phyloP scores from a whole-genome alignment of 30 jellyfish, hydroid and myxozoan genomes.

The Catostylus mosaicus region DNA sequence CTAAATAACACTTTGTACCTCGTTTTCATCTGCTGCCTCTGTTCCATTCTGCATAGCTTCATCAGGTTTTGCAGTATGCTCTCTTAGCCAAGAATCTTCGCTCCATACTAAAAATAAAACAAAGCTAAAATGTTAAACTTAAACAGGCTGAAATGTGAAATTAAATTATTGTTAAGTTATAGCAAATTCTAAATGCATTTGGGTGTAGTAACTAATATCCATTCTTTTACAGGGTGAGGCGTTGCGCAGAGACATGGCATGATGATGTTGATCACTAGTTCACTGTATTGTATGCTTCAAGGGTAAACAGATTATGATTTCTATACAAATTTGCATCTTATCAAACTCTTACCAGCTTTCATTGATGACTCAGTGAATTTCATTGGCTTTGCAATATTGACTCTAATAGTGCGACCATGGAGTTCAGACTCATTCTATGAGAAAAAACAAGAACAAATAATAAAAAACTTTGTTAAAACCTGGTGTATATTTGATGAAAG shows the following conservation, averaged over 20 bases:
- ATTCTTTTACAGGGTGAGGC: too few relatives aligned
- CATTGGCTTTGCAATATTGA: slow-evolving; percentile 87
- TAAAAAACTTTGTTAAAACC: too few relatives aligned
- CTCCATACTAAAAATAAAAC: slow-evolving; percentile 72
- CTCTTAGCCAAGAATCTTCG: slow-evolving; percentile 88
- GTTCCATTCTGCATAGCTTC: slow-evolving; percentile 39
- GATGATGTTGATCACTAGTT: too few relatives aligned
- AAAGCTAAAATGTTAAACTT: not conserved
- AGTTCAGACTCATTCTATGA: slow-evolving; percentile 89
- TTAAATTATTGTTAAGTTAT: not conserved
- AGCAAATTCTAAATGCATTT: too few relatives aligned
- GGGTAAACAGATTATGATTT: not conserved
- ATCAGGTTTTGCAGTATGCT: slow-evolving; percentile 64
- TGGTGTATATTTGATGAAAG: too few relatives aligned
- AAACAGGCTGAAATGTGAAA: not conserved
- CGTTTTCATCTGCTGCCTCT: slow-evolving; percentile 54
- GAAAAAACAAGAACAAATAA: not conserved
- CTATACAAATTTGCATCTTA: not conserved
- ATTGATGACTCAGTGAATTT: slow-evolving; percentile 75
- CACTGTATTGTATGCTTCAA: too few relatives aligned
- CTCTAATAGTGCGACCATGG: slow-evolving; percentile 89
- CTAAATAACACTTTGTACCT: slow-evolving; percentile 1
- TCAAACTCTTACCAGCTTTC: slow-evolving; percentile 67
- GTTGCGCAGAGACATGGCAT: too few relatives aligned
- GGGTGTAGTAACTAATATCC: too few relatives aligned